Evolutionary conservation across 2,797 vertebrate species (phyloP).

Genomic region (Antrozous pallidus): DNA sequence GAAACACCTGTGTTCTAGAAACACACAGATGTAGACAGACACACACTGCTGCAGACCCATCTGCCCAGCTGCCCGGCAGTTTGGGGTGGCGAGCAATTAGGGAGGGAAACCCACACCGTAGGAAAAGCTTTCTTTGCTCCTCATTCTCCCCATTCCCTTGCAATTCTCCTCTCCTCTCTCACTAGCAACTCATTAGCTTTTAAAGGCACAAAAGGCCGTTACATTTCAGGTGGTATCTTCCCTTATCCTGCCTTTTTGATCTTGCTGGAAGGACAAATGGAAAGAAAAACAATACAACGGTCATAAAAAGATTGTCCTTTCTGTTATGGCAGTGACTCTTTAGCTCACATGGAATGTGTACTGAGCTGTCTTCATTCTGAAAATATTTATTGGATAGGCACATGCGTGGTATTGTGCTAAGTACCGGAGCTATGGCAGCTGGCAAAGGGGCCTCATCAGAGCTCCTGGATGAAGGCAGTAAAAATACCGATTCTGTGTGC

Average conservation of each 20-base stretch:
- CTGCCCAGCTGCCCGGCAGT: slow-evolving; percentile 63
- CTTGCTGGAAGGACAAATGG: background rate
- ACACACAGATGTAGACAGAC: slow-evolving; percentile 76
- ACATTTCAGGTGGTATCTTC: background rate
- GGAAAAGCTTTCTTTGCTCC: slow-evolving; percentile 57
- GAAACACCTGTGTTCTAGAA: slow-evolving; percentile 83
- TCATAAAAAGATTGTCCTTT: background rate
- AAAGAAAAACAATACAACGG: background rate
- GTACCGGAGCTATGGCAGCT: background rate
- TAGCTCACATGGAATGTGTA: background rate
- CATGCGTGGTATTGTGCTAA: background rate
- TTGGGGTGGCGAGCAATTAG: slow-evolving; percentile 68
- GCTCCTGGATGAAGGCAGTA: background rate
- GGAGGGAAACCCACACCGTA: slow-evolving; percentile 57
- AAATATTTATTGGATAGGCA: background rate
- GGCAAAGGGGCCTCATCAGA: background rate
- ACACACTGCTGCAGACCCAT: slow-evolving; percentile 67
- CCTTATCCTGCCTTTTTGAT: background rate
- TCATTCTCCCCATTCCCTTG: slow-evolving; percentile 65
- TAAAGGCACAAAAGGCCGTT: background rate
- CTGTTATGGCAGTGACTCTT: background rate
- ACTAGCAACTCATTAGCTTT: background rate
- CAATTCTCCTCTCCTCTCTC: slow-evolving; percentile 62
- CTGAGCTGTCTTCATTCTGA: background rate
- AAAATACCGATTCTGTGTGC: background rate